Evolutionary conservation across 2,113 vertebrate genomes (phyloP).

Genomic region (Chroicocephalus ridibundus): DNA sequence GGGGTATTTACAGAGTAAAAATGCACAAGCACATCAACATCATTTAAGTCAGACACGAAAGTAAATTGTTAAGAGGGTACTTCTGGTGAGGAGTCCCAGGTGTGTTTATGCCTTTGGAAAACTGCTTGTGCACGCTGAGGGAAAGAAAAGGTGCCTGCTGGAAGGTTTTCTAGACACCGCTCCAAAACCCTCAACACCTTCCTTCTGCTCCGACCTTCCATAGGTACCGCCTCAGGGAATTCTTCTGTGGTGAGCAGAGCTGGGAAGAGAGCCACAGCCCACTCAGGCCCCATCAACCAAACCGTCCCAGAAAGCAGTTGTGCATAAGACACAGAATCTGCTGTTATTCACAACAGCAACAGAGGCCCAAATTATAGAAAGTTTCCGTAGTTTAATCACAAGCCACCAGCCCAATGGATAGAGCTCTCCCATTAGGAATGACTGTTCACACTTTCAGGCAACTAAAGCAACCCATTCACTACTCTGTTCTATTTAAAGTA

Average conservation of each 20-base stretch:
- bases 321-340: neutral
- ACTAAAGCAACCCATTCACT: neutral
- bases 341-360: neutral
- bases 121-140: neutral
- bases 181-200: neutral
- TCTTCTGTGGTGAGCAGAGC: neutral
- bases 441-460: neutral
- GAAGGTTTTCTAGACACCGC: neutral
- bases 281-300: neutral
- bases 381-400: neutral
- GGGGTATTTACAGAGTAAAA: neutral
- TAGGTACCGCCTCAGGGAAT: neutral
- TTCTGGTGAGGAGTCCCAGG: neutral
- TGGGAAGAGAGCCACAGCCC: neutral
- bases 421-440: neutral
- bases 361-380: neutral
- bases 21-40: neutral
- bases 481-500: neutral
- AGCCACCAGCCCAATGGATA: neutral
- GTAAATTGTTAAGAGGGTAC: neutral
- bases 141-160: neutral
- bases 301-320: neutral
- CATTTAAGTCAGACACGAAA: neutral
- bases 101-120: neutral
- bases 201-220: neutral